Evolutionary conservation across 2,797 vertebrate species (phyloP).

Genomic region (Coendou prehensilis): DNA sequence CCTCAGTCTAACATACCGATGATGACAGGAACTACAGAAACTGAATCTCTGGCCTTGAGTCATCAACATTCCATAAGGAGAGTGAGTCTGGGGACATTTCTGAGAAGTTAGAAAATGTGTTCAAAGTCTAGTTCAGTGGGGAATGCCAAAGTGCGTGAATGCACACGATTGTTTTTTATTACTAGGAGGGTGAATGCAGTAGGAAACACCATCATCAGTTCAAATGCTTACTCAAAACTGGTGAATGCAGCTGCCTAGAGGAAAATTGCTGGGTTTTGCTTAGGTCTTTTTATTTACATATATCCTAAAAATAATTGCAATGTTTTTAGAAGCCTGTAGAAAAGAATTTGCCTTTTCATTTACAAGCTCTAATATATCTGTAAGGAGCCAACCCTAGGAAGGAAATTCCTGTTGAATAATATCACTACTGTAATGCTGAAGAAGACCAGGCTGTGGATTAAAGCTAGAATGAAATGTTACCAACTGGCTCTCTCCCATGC

Average conservation of each 20-base stretch:
- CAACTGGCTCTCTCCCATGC: neutral
- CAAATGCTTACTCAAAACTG: neutral
- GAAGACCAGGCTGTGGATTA: neutral
- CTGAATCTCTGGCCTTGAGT: neutral
- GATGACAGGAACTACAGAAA: neutral
- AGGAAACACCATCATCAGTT: neutral
- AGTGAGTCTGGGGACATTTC: neutral
- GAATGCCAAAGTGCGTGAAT: neutral
- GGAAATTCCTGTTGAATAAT: neutral
- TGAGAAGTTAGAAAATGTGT: neutral
- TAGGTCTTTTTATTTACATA: neutral
- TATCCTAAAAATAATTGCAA: neutral
- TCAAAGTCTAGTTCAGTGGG: neutral
- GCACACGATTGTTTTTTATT: neutral
- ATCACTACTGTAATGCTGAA: neutral
- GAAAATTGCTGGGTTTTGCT: neutral
- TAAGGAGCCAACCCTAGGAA: neutral
- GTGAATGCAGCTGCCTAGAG: neutral
- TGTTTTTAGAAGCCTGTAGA: neutral
- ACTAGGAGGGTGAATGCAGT: neutral
- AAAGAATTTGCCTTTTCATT: neutral
- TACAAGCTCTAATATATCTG: neutral
- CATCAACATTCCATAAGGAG: conserved; percentile 25
- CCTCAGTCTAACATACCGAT: conserved; percentile 27
- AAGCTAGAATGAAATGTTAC: neutral